A percentile compares a stretch with the other conserved stretches of the same genome.
These are phyloP conservation scores for Ctenopoma multispine DNA, from an alignment of 2,797 vertebrate species.

Conservation along the genomic window DNA sequence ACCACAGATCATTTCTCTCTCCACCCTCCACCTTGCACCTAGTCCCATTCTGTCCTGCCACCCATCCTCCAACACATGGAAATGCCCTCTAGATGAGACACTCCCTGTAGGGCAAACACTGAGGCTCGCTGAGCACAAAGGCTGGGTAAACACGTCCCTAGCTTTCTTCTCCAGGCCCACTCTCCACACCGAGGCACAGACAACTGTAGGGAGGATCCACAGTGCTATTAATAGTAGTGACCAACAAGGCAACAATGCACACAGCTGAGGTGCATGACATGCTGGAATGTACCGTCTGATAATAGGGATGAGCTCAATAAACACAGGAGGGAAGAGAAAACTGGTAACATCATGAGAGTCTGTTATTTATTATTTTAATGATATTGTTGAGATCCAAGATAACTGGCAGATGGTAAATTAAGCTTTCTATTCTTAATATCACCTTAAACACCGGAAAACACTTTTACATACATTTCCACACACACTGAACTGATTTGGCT, in stretches of 20 bases:
- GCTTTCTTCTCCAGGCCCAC: slow-evolving; percentile 64
- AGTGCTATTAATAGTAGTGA: slow-evolving; percentile 75
- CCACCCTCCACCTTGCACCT: slow-evolving; percentile 20
- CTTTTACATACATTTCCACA: too few species aligned
- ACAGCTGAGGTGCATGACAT: slow-evolving; percentile 70
- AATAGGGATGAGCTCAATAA: slow-evolving; percentile 56
- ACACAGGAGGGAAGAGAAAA: slow-evolving; percentile 5
- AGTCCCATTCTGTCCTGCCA: slow-evolving; percentile 21
- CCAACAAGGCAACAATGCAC: slow-evolving; percentile 71
- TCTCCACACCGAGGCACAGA: slow-evolving; percentile 64
- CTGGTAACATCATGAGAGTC: not conserved
- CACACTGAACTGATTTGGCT: not conserved
- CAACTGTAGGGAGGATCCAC: slow-evolving; percentile 79
- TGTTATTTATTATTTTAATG: not conserved
- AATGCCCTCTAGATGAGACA: slow-evolving; percentile 68
- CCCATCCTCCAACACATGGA: slow-evolving; percentile 34
- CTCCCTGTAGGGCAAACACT: slow-evolving; percentile 82
- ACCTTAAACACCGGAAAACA: not conserved
- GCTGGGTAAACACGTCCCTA: slow-evolving; percentile 79
- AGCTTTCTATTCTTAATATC: not conserved
- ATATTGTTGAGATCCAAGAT: not conserved
- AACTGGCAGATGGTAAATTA: not conserved
- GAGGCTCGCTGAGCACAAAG: slow-evolving; percentile 73
- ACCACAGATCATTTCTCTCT: slow-evolving; percentile 6
- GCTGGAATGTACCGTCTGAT: slow-evolving; percentile 69